Percentiles rank a stretch among this genome's conserved stretches.
phyloP scores from a whole-genome alignment of 2,113 vertebrate species.

The Aythya baeri region DNA sequence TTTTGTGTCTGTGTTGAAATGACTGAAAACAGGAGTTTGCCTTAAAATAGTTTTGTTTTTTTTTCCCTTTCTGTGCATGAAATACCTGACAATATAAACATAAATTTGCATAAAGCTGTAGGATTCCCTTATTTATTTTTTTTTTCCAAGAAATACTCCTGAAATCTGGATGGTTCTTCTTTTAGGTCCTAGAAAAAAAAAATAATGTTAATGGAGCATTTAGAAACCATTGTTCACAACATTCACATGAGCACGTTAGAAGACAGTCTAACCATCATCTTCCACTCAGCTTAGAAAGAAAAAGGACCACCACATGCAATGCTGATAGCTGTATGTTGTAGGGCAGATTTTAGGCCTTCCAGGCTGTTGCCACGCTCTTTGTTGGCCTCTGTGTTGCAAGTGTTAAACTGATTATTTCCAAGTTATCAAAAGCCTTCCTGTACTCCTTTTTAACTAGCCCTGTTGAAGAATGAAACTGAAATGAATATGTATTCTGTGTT shows the following conservation, averaged over 20 bases:
- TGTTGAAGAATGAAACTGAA: not conserved
- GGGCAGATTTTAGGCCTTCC: not conserved
- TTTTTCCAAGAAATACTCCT: not conserved
- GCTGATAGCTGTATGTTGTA: not conserved
- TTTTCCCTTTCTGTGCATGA: not conserved
- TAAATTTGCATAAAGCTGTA: not conserved
- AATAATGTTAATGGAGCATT: not conserved
- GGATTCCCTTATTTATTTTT: not conserved
- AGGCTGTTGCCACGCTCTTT: not conserved
- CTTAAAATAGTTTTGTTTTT: not conserved
- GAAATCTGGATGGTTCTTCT: not conserved
- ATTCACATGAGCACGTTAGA: not conserved
- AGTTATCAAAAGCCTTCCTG: not conserved
- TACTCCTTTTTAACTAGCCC: not conserved
- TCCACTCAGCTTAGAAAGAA: not conserved
- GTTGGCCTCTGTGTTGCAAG: not conserved
- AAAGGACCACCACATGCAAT: not conserved
- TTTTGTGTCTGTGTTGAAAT: not conserved
- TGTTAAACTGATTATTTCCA: not conserved
- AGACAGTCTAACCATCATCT: not conserved
- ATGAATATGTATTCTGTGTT: not conserved
- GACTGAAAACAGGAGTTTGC: not conserved
- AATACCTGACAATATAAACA: not conserved
- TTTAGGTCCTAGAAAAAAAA: not conserved
- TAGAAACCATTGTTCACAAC: not conserved